Base-by-base conservation (phyloP, 1,140 invertebrate species). In the Cherax quadricarinatus region DNA sequence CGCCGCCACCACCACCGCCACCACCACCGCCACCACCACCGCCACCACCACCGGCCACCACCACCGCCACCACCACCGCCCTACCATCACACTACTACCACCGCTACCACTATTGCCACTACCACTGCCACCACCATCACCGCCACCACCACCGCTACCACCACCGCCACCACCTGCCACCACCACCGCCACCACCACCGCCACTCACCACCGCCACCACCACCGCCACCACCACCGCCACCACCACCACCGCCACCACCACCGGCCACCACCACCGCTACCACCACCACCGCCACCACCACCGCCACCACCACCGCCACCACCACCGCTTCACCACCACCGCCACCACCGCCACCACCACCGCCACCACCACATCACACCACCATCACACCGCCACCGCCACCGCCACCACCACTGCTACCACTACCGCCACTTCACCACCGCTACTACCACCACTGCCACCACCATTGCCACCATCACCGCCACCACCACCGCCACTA, bases 81-180 rank as follows among this genome's bases (percentile, higher is more conserved):
- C n/a, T n/a, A n/a, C n/a, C n/a, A n/a, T n/a, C n/a, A n/a, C n/a
- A n/a, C n/a, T n/a, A 70, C 66, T 70, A 70, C 66, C n/a, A 70
- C n/a, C 66, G n/a, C 66, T n/a, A 70, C 66, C 66, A 70, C 66
- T n/a, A 70, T n/a, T n/a, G n/a, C 66, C 66, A 70, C 12, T n/a
- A 70, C 66, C n/a, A 70, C 66, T 70, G n/a, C n/a, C 66, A 70
- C 66, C 66, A 70, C 66, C 66, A 70, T 70, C 66, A 70, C 66
- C n/a, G n/a, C n/a, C 66, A 70, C n/a, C n/a, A n/a, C n/a, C n/a
- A n/a, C n/a, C n/a, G n/a, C n/a, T n/a, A n/a, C n/a, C n/a, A n/a
- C n/a, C n/a, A n/a, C n/a, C n/a, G n/a, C n/a, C n/a, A n/a, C n/a
- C n/a, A n/a, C n/a, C n/a, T n/a, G n/a, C n/a, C n/a, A n/a, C n/a